Conservation (phyloP, 2,113 vertebrate genomes). For the Mugil cephalus region DNA sequence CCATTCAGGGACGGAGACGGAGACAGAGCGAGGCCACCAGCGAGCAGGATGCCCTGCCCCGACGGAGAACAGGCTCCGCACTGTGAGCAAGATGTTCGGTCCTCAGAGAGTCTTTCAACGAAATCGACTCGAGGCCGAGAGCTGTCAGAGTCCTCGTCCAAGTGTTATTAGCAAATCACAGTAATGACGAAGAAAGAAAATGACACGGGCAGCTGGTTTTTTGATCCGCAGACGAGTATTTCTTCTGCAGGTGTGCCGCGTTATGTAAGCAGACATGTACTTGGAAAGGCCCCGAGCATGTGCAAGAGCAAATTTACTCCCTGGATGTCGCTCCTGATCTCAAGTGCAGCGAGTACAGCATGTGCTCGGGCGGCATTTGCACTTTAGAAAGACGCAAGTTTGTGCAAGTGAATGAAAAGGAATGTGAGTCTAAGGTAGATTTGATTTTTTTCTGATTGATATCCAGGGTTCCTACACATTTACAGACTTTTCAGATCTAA, state of each 20-base stretch:
- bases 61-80: slow-evolving; percentile 74
- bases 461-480: too few relatives aligned
- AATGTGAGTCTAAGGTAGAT: slow-evolving; percentile 19
- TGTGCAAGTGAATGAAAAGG: not conserved
- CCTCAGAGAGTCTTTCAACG: slow-evolving; percentile 14
- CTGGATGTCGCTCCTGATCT: slow-evolving; percentile 1
- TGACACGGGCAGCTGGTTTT: slow-evolving; percentile 1
- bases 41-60: slow-evolving; percentile 74
- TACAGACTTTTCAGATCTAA: too few relatives aligned
- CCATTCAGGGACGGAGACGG: slow-evolving; percentile 39
- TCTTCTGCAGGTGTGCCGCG: slow-evolving; percentile 26
- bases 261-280: slow-evolving; percentile 54
- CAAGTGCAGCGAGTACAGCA: slow-evolving; percentile 28
- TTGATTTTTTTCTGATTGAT: too few relatives aligned
- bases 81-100: slow-evolving; percentile 56
- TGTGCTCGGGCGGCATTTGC: slow-evolving; percentile 24
- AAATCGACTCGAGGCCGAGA: slow-evolving; percentile 8
- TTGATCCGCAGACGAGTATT: not conserved
- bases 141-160: not conserved
- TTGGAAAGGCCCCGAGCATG: slow-evolving; percentile 28
- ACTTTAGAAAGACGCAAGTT: not conserved
- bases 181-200: not conserved
- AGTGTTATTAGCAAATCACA: too few relatives aligned
- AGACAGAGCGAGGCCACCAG: slow-evolving; percentile 43
- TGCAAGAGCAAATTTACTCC: slow-evolving; percentile 25